phyloP scores from a whole-genome alignment of 2,888 invertebrate genomes.

The Drosophila pseudotalamancana region DNA sequence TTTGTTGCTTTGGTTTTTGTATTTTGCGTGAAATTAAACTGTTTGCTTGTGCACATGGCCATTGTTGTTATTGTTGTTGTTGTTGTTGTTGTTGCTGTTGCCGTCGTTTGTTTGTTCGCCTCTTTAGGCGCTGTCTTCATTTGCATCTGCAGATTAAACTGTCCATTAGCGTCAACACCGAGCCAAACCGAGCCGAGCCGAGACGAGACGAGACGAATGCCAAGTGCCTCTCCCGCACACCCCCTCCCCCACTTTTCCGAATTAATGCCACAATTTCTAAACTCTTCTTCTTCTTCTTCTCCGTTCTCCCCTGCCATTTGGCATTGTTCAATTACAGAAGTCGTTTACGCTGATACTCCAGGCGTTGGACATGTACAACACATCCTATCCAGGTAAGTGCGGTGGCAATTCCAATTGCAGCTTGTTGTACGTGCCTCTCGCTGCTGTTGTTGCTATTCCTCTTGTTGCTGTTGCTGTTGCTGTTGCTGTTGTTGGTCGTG shows the following conservation, averaged over 20 bases:
- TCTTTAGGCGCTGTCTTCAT: slow-evolving; percentile 60
- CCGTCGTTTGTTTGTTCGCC: slow-evolving; percentile 29
- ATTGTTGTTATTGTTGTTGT: too few species aligned
- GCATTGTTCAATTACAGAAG: slow-evolving; percentile 88
- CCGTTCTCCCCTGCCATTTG: slow-evolving; percentile 8
- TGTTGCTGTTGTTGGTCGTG: slow-evolving; percentile 30
- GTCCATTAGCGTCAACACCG: slow-evolving; percentile 75
- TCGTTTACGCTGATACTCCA: slow-evolving; percentile 96
- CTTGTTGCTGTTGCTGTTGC: slow-evolving; percentile 37
- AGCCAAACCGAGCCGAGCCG: slow-evolving; percentile 31
- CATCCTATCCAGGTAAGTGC: slow-evolving; percentile 88
- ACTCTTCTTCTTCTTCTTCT: neutral
- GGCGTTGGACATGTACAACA: slow-evolving; percentile 93
- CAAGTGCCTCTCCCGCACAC: neutral
- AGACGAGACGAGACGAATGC: too few species aligned
- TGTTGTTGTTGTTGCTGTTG: too few species aligned
- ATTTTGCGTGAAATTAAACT: slow-evolving; percentile 68
- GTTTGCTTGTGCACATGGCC: slow-evolving; percentile 59
- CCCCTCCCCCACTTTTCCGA: neutral
- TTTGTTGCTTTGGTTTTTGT: slow-evolving; percentile 26
- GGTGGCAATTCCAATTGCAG: slow-evolving; percentile 66
- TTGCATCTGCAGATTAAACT: slow-evolving; percentile 78
- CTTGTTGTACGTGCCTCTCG: slow-evolving; percentile 19
- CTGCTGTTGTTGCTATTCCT: slow-evolving; percentile 26
- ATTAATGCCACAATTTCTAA: slow-evolving; percentile 20